These are phyloP conservation scores for Arvicola amphibius DNA, from an alignment of 2,797 vertebrate species.

Conservation along the genomic window DNA sequence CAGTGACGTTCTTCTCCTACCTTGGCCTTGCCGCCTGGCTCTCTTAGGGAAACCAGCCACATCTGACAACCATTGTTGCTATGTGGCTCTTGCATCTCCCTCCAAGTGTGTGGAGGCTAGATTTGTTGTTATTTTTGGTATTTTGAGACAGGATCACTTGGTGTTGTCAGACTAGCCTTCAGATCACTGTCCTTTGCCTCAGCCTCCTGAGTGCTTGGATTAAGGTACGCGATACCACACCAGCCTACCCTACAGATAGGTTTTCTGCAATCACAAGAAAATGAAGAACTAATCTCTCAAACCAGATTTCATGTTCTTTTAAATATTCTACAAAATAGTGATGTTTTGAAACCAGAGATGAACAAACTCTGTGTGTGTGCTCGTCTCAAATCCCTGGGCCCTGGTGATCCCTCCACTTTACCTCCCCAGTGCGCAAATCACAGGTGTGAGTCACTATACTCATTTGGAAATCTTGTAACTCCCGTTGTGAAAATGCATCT, in stretches of 20 bases:
- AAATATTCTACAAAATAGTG: constrained; percentile 20
- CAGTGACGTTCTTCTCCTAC: background rate
- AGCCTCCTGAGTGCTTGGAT: background rate
- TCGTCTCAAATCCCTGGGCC: background rate
- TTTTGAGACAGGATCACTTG: background rate
- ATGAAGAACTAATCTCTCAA: background rate
- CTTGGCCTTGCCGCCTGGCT: background rate
- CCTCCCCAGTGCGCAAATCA: too few relatives aligned
- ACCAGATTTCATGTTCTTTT: background rate
- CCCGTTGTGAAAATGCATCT: background rate
- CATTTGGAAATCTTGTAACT: background rate
- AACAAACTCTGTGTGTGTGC: background rate
- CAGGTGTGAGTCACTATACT: background rate
- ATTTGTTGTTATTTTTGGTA: background rate
- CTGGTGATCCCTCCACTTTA: background rate
- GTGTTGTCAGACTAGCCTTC: background rate
- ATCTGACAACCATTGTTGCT: background rate
- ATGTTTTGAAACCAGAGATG: constrained; percentile 34
- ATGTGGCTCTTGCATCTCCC: background rate
- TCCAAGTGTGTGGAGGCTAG: background rate
- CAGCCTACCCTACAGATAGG: background rate
- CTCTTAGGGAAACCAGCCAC: background rate
- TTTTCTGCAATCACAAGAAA: background rate
- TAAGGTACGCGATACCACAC: background rate
- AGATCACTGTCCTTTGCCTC: background rate